Evolutionary conservation across 2,888 invertebrate genomes (phyloP), one percentile per base, ranked within the genome.

Genomic region (Antheraea assamensis): DNA sequence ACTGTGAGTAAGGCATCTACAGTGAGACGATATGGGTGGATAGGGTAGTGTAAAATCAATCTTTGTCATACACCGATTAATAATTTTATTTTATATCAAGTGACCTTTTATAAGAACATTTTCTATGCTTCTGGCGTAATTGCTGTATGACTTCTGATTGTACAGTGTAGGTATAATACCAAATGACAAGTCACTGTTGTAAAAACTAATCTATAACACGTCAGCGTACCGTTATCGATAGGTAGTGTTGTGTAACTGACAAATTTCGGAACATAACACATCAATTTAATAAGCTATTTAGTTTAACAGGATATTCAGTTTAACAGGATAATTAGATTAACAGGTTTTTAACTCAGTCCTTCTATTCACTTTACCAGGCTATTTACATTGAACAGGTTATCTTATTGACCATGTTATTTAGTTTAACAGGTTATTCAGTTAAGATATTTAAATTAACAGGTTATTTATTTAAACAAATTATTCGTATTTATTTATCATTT

Each of bases 1-100:
- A 97, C 97, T 96, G 97, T 96, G 96, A 96, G 96, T 96, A 97
- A 97, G 97, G 97, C 97, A 97, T 95, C 97, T 97, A 97, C 96
- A 96, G 96, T 96, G 96, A 96, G 94, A 94, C 93, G 95, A 95
- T 95, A 95, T 95, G 92, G 85, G 82, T 79, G 84, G 80, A 81
- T 71, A 78, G 78, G 75, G 72, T 61, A 61, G 73, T 76, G 77
- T 73, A 72, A 78, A 76, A 75, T 78, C 66, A 42, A 71, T 30
- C 10, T 64, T 64, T 64, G 10, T 30, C 1, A 64, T 15, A 64
- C 5, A 64, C 30, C 1, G 8, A 24, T 58, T 13, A 24, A 58
- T 24, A 24, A n/a, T 58, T 58, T 58, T 58, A 58, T n/a, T 15
- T 47, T 1, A 58, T 2, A 5, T 27, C 30, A 27, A 13, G 61